Evolutionary conservation across 2,113 vertebrate species (phyloP).

Genomic region (Semnopithecus entellus): DNA sequence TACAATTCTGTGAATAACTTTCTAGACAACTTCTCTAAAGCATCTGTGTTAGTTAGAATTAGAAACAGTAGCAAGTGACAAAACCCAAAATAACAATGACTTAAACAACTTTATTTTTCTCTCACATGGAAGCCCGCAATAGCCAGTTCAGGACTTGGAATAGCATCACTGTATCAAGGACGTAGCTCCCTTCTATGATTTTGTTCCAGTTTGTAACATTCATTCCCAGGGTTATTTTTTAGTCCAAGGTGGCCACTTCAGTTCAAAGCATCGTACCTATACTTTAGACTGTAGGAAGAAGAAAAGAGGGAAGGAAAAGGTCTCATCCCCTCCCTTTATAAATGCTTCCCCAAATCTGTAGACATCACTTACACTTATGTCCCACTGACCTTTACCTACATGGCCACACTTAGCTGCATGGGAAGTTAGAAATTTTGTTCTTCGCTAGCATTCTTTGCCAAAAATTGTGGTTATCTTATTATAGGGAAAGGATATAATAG

Average conservation of each 20-base stretch:
- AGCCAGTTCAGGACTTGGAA: neutral
- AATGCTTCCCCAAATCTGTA: neutral
- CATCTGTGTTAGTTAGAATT: slow-evolving; percentile 5
- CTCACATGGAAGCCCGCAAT: neutral
- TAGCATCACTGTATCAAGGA: neutral
- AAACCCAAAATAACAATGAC: slow-evolving; percentile 1
- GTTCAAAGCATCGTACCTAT: neutral
- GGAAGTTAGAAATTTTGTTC: neutral
- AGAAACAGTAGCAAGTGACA: neutral
- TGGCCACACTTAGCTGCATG: neutral
- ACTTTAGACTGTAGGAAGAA: neutral
- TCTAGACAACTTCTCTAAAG: slow-evolving; percentile 7
- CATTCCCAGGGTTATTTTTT: neutral
- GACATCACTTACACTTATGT: neutral
- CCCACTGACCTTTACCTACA: neutral
- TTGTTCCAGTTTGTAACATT: neutral
- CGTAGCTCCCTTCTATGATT: neutral
- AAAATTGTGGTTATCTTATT: neutral
- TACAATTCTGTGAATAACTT: slow-evolving; percentile 3
- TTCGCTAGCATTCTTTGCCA: neutral
- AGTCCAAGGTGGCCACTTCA: neutral
- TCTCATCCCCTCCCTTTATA: neutral
- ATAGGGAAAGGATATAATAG: neutral
- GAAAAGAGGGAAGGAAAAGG: neutral
- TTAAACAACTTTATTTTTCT: neutral